Evolutionary conservation across 92 coral and sea anemone species (phyloP).

Genomic region (Virgularia gustaviana): DNA sequence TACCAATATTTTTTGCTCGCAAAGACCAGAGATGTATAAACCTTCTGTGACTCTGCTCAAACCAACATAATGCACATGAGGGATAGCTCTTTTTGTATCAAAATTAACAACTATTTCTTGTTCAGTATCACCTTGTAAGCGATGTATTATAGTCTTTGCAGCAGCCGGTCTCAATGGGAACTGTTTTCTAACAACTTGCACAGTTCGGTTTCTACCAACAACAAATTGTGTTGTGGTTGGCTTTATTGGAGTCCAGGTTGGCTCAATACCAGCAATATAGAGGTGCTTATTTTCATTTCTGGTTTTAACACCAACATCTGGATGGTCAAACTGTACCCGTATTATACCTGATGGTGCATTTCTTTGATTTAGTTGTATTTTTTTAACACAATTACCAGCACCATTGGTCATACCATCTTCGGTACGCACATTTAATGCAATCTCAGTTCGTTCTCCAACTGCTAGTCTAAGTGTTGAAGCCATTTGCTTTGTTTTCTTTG

Average conservation of each 20-base stretch:
- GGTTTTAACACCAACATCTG: no score
- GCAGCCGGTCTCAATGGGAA: no score
- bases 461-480: conserved; percentile 48
- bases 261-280: no score
- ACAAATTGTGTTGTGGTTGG: no score
- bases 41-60: conserved; percentile 46
- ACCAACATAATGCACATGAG: conserved; percentile 42
- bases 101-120: no score
- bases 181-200: no score
- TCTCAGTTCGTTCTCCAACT: conserved; percentile 41
- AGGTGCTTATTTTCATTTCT: no score
- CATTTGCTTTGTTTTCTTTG: conserved; percentile 58
- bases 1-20: conserved; percentile 50
- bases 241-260: no score
- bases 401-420: conserved; percentile 47
- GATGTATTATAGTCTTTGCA: no score
- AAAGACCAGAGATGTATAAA: conserved; percentile 42
- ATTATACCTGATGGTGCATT: conserved; percentile 25
- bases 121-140: no score
- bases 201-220: no score
- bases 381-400: conserved; percentile 38
- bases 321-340: no score
- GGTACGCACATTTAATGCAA: conserved; percentile 36
- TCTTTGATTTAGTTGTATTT: conserved; percentile 20
- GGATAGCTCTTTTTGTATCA: conserved; percentile 41